A percentile compares a stretch with the other conserved stretches of the same genome.
phyloP scores from a whole-genome alignment of 2,113 vertebrate species.

The Chamaea fasciata region DNA sequence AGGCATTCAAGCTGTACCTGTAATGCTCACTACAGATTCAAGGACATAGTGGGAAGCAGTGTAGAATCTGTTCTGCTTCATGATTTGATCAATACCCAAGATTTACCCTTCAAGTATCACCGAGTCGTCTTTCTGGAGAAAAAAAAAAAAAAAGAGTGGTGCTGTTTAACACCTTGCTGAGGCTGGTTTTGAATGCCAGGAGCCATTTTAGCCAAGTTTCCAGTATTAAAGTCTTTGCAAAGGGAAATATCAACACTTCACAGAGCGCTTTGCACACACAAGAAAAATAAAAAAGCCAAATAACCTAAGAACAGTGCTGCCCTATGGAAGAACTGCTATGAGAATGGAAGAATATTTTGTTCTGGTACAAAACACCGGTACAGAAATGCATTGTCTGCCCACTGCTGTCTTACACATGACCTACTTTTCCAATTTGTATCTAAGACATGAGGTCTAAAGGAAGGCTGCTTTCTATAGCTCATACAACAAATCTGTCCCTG shows the following conservation, averaged over 20 bases:
- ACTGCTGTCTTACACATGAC: accelerated
- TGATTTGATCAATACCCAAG: neutral
- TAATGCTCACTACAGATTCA: neutral
- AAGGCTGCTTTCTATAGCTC: neutral
- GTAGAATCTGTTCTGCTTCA: neutral
- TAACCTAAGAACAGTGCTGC: neutral
- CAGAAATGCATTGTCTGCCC: neutral
- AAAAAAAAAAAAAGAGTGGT: neutral
- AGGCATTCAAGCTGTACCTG: neutral
- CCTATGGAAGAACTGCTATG: neutral
- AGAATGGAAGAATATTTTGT: neutral
- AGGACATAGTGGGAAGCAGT: neutral
- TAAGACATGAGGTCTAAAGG: neutral
- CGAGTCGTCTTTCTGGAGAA: accelerated
- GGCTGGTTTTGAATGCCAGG: neutral
- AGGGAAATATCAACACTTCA: neutral
- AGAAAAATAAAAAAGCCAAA: neutral
- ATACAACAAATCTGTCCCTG: neutral
- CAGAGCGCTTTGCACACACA: neutral
- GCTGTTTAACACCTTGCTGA: neutral
- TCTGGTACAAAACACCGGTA: neutral
- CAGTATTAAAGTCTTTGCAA: neutral
- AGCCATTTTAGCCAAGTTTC: neutral
- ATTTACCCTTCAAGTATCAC: neutral
- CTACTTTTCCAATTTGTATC: neutral